phyloP scores from a whole-genome alignment of 2,797 vertebrate genomes.

The Pagetopsis macropterus region DNA sequence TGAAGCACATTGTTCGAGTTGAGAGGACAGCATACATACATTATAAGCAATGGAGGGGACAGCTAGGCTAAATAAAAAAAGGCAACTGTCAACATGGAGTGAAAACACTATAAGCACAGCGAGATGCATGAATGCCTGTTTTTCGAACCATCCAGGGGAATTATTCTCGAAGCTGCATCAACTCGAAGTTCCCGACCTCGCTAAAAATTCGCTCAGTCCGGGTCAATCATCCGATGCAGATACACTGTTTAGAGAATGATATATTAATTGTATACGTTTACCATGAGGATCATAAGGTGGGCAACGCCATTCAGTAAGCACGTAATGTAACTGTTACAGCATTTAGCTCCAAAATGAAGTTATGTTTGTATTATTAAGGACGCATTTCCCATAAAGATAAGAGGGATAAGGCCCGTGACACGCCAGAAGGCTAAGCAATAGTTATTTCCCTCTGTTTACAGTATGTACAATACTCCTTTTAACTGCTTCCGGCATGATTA shows the following conservation, averaged over 20 bases:
- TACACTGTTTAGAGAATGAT: slow-evolving; percentile 27
- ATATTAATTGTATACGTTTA: slow-evolving; percentile 33
- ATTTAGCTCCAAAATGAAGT: slow-evolving; percentile 38
- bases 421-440: slow-evolving; percentile 12
- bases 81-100: slow-evolving; percentile 47
- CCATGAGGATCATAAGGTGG: slow-evolving; percentile 41
- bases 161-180: slow-evolving; percentile 4
- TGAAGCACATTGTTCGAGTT: slow-evolving; percentile 67
- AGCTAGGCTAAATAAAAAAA: slow-evolving; percentile 32
- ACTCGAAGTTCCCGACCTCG: slow-evolving; percentile 11
- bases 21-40: slow-evolving; percentile 64
- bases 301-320: slow-evolving; percentile 24
- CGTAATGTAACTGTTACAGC: slow-evolving; percentile 41
- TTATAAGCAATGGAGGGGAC: slow-evolving; percentile 57
- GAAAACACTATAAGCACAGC: slow-evolving; percentile 27
- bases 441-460: slow-evolving; percentile 1
- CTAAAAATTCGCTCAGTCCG: slow-evolving; percentile 32
- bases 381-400: slow-evolving; percentile 24
- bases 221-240: slow-evolving; percentile 28
- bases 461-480: not conserved
- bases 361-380: slow-evolving; percentile 39
- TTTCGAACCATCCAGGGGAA: slow-evolving; percentile 26
- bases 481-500: not conserved
- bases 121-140: slow-evolving; percentile 34
- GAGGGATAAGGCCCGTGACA: slow-evolving; percentile 28